phyloP scores from a whole-genome alignment of 2,113 vertebrate genomes.

The Cephalopterus ornatus region DNA sequence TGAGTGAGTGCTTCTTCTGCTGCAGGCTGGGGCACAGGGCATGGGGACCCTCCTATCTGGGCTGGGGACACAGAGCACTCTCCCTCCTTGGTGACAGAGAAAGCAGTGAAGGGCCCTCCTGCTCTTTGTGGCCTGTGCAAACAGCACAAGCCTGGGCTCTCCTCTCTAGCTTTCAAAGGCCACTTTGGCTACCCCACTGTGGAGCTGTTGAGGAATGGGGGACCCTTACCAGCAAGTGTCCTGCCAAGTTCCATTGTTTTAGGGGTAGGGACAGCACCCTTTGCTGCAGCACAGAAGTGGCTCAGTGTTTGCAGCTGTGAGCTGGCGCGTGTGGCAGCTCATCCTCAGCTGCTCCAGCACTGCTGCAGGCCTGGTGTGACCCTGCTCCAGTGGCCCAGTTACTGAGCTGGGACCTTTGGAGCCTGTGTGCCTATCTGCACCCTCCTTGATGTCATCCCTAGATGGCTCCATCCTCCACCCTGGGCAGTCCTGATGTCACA shows the following conservation, averaged over 20 bases:
- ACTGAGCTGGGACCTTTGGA: background rate
- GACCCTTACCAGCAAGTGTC: background rate
- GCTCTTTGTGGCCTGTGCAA: background rate
- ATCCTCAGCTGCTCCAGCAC: background rate
- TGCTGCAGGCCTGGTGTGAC: background rate
- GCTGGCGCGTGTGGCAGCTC: background rate
- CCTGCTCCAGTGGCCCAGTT: fast-evolving
- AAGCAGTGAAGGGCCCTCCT: background rate
- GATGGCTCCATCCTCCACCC: background rate
- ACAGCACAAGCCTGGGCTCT: background rate
- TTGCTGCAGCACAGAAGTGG: background rate
- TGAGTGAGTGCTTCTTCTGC: constrained; percentile 72
- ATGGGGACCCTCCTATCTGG: background rate
- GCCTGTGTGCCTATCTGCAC: background rate
- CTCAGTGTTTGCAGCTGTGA: background rate
- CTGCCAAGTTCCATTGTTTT: background rate
- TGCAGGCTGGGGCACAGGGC: background rate
- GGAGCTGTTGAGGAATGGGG: background rate
- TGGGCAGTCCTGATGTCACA: background rate
- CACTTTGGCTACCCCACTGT: background rate
- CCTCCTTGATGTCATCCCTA: background rate
- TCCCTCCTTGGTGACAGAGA: background rate
- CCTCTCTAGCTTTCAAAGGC: background rate
- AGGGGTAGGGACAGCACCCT: background rate
- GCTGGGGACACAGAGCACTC: background rate